Evolutionary conservation across 2,888 invertebrate genomes (phyloP).

Genomic region (Drosophila neoperkinsi): DNA sequence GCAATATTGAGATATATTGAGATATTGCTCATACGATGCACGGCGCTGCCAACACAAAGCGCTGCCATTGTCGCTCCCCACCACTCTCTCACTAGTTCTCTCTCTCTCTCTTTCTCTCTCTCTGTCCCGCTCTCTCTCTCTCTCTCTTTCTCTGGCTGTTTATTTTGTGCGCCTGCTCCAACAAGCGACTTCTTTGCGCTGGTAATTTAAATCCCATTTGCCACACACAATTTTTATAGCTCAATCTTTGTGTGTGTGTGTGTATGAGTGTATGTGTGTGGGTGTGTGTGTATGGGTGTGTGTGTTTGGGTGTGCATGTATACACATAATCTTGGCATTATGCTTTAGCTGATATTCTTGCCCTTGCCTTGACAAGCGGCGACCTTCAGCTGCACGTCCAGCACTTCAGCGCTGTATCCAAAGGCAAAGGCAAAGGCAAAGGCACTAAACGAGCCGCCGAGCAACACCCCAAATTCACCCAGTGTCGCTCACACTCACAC

Average conservation of each 20-base stretch:
- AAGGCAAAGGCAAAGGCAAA: conserved; percentile 6
- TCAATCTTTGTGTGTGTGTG: conserved; percentile 36
- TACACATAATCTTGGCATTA: conserved; percentile 41
- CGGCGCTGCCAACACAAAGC: conserved; percentile 50
- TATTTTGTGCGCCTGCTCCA: conserved; percentile 68
- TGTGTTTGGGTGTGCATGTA: neutral
- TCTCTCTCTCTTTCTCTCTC: neutral
- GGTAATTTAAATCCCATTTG: conserved; percentile 76
- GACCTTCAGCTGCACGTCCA: conserved; percentile 64
- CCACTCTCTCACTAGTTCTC: neutral
- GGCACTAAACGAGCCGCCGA: conserved; percentile 25
- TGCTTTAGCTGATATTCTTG: conserved; percentile 57
- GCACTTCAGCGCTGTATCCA: conserved; percentile 33
- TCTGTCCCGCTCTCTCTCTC: neutral
- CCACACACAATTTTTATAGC: conserved; percentile 58
- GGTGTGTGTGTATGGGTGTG: conserved; percentile 5
- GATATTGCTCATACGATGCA: conserved; percentile 71
- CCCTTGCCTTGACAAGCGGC: conserved; percentile 61
- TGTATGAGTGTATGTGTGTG: too few species aligned
- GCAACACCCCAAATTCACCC: conserved; percentile 17
- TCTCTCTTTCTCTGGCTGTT: neutral
- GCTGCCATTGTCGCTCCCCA: conserved; percentile 14
- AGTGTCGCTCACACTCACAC: neutral
- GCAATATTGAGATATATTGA: conserved; percentile 66
- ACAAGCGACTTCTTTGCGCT: conserved; percentile 52